Percentiles rank a stretch among this genome's conserved stretches.
phyloP scores from a whole-genome alignment of 2,113 vertebrate species.

The Glaucidium brasilianum region DNA sequence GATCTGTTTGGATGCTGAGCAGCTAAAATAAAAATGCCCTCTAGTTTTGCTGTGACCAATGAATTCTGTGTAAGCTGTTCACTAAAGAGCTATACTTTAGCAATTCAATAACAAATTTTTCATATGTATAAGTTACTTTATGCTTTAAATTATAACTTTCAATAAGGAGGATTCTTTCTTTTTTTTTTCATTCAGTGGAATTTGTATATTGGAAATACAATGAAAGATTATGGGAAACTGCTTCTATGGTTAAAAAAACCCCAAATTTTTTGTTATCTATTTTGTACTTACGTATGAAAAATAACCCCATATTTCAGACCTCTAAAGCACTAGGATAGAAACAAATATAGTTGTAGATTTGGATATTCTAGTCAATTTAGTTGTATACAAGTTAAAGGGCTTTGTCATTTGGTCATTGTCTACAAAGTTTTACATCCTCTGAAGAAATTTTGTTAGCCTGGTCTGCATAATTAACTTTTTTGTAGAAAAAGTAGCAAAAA shows the following conservation, averaged over 20 bases:
- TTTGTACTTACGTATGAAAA: background rate
- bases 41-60: background rate
- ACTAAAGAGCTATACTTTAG: background rate
- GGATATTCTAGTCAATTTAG: background rate
- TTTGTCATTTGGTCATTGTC: background rate
- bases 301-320: background rate
- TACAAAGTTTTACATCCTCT: background rate
- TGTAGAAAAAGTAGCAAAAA: background rate
- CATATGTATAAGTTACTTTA: background rate
- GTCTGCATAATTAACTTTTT: background rate
- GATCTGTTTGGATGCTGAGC: background rate
- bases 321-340: background rate
- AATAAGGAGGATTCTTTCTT: background rate
- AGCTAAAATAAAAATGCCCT: background rate
- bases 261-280: background rate
- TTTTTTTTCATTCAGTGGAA: background rate
- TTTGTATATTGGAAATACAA: background rate
- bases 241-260: background rate
- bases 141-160: constrained; percentile 10
- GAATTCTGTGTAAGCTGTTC: background rate
- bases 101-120: constrained; percentile 4
- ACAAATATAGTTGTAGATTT: background rate
- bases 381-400: background rate
- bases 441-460: background rate
- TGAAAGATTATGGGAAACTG: background rate